Evolutionary conservation across 2,888 invertebrate genomes (phyloP).

Genomic region (Pterostichus niger): DNA sequence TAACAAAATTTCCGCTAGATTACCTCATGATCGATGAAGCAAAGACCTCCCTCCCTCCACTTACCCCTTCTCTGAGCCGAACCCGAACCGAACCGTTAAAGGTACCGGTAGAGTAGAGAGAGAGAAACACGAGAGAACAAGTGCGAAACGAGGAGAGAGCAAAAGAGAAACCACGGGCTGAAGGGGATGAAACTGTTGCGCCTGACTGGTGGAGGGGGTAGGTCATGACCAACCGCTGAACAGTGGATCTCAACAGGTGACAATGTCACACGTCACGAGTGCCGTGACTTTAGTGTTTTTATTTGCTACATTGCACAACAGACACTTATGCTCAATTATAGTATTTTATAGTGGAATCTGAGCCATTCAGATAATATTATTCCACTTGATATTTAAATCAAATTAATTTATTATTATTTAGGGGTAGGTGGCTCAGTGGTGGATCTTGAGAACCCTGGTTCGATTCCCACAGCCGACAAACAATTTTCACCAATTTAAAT

Average conservation of each 20-base stretch:
- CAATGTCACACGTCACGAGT: not conserved
- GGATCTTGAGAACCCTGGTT: too few relatives aligned
- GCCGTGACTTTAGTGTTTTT: too few relatives aligned
- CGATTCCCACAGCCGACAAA: too few relatives aligned
- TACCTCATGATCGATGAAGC: not conserved
- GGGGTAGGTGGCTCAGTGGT: too few relatives aligned
- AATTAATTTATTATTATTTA: too few relatives aligned
- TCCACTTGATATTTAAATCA: too few relatives aligned
- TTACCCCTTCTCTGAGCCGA: not conserved
- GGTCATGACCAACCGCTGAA: conserved; percentile 6
- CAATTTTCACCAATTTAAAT: too few relatives aligned
- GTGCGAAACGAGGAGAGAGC: not conserved
- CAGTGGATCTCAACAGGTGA: not conserved
- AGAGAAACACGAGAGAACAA: not conserved
- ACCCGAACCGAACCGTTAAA: not conserved
- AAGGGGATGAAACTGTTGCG: conserved; percentile 10
- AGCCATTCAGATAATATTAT: too few relatives aligned
- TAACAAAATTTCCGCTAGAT: not conserved
- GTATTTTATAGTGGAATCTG: too few relatives aligned
- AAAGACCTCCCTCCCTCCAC: not conserved
- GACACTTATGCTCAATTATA: too few relatives aligned
- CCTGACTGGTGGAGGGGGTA: conserved; percentile 9
- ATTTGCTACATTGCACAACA: too few relatives aligned
- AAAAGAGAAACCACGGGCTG: not conserved
- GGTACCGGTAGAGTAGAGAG: not conserved